Evolutionary conservation across 1,140 invertebrate genomes (phyloP), one percentile per base, ranked within the genome.

Genomic region (Habropoda laboriosa): DNA sequence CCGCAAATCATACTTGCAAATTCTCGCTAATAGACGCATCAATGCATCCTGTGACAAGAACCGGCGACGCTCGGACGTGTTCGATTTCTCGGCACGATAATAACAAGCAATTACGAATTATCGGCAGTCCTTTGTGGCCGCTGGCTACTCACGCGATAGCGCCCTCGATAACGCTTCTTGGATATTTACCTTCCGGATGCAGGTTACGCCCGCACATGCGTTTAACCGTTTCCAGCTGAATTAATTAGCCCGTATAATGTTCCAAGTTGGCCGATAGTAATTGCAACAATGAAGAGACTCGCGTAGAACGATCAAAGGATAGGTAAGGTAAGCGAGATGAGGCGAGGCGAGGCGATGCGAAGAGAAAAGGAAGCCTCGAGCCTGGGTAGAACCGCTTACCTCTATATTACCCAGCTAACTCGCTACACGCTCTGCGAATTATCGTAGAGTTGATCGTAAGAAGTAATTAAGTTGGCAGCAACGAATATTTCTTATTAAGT

Each of bases 1-100:
- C 84, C 71, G 78, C 80, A 83, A 89, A 90, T 91, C 90, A 90
- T 90, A 91, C 88, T 91, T 91, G 90, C 90, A 90, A 90, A 91
- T 91, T 83, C 64, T 53, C 80, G 80, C 80, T 91, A 91, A 91
- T 91, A 91, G 89, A 90, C 87, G 88, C 89, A 89, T 89, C 90
- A 89, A 88, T 89, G 88, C 83, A 80, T 89, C 86, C 82, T 80
- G 83, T 81, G 89, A 90, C 89, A 88, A 87, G 87, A 85, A 81
- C 82, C 83, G 74, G 79, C 75, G 80, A 68, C 73, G 81, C 63
- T 64, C 45, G 73, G 67, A 60, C 83, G 77, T 84, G 86, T 87
- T 87, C 88, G 83, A 86, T 82, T 80, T 81, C 76, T 73, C 80
- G 82, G 68, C 83, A 79, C 86, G 88, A 89, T 88, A 87, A 87